Evolutionary conservation across 2,797 vertebrate genomes (phyloP).

Genomic region (Diceros bicornis): DNA sequence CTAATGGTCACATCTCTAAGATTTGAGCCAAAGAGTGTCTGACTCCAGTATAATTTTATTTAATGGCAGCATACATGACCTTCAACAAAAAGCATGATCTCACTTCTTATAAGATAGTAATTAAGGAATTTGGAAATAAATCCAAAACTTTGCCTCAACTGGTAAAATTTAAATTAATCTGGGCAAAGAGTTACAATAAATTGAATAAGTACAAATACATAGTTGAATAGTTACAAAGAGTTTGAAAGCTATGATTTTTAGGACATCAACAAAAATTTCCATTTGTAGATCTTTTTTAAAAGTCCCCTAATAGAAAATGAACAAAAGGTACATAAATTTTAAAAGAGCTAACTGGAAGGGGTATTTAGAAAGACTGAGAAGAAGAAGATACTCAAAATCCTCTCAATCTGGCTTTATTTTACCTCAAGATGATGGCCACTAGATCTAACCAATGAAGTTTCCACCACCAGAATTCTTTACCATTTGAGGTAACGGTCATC

Average conservation of each 20-base stretch:
- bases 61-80: neutral
- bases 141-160: neutral
- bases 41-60: neutral
- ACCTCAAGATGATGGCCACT: neutral
- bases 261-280: neutral
- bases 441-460: neutral
- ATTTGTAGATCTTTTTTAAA: neutral
- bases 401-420: neutral
- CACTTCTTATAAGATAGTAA: neutral
- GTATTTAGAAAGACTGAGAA: neutral
- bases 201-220: neutral
- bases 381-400: neutral
- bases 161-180: slow-evolving; percentile 8
- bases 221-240: neutral
- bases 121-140: slow-evolving; percentile 4
- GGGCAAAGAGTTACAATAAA: neutral
- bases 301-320: neutral
- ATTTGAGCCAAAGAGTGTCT: neutral
- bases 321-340: neutral
- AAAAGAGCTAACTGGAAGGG: neutral
- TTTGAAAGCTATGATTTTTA: neutral
- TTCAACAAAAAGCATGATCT: neutral
- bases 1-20: neutral
- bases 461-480: neutral
- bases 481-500: neutral